Evolutionary conservation across 2,797 vertebrate species (phyloP).

Genomic region (Chromobotia macracanthus): DNA sequence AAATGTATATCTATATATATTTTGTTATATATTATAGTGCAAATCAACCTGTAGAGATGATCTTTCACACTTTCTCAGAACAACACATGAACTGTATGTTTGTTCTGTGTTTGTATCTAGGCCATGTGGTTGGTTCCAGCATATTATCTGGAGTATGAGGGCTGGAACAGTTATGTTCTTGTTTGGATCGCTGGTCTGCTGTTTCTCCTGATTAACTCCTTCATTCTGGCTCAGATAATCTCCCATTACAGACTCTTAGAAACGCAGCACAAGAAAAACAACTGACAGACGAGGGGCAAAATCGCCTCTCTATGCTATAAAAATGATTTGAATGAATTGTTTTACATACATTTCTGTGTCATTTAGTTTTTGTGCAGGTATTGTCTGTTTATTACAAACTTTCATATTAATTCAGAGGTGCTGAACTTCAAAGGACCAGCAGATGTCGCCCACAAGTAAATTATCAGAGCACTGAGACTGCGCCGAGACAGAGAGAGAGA

Average conservation of each 20-base stretch:
- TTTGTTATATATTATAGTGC: too few relatives aligned
- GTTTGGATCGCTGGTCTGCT: slow-evolving; percentile 89
- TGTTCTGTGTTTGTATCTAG: slow-evolving; percentile 62
- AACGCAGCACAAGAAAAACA: slow-evolving; percentile 30
- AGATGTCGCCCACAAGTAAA: slow-evolving; percentile 66
- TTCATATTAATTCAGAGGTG: slow-evolving; percentile 14
- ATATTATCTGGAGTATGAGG: slow-evolving; percentile 91
- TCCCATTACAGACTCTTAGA: slow-evolving; percentile 77
- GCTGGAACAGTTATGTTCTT: slow-evolving; percentile 84
- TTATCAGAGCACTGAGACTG: too few relatives aligned
- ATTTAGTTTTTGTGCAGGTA: neutral
- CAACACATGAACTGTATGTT: neutral
- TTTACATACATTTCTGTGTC: neutral
- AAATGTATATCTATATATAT: too few relatives aligned
- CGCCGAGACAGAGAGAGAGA: too few relatives aligned
- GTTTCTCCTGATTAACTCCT: slow-evolving; percentile 87
- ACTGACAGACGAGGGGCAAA: slow-evolving; percentile 27
- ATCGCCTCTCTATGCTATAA: too few relatives aligned
- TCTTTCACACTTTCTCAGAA: too few relatives aligned
- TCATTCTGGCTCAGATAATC: slow-evolving; percentile 85
- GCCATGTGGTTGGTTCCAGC: slow-evolving; percentile 87
- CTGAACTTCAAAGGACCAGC: slow-evolving; percentile 50
- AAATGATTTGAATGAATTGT: too few relatives aligned
- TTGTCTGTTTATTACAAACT: neutral
- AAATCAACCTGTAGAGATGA: too few relatives aligned